phyloP scores from a whole-genome alignment of 2,113 vertebrate species.

The Micromys minutus region DNA sequence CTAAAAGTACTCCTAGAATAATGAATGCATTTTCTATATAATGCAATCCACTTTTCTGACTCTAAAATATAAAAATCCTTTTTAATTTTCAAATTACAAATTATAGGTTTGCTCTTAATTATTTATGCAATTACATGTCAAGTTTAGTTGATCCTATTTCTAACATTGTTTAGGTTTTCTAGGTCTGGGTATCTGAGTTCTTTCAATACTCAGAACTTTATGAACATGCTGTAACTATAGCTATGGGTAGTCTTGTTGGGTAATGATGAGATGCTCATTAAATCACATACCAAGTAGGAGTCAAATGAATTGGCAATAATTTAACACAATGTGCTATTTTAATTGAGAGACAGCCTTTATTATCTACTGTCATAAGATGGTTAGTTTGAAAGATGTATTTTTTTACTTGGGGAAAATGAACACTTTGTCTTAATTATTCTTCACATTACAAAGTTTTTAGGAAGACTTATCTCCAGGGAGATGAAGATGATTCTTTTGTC shows the following conservation, averaged over 20 bases:
- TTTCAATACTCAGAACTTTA: conserved; percentile 63
- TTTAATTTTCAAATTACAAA: conserved; percentile 55
- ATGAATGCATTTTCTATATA: background rate
- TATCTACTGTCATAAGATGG: conserved; percentile 80
- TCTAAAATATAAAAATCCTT: conserved; percentile 38
- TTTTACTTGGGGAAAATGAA: conserved; percentile 80
- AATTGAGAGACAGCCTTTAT: conserved; percentile 73
- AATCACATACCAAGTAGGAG: conserved; percentile 57
- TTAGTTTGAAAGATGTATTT: conserved; percentile 85
- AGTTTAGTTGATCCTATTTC: conserved; percentile 47
- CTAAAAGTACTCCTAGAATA: conserved; percentile 37
- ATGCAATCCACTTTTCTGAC: background rate
- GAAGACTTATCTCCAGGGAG: conserved; percentile 79
- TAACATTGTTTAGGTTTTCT: conserved; percentile 41
- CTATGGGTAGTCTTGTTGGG: background rate
- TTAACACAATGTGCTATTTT: conserved; percentile 74
- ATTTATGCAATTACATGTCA: conserved; percentile 51
- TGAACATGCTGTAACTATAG: background rate
- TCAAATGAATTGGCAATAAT: conserved; percentile 77
- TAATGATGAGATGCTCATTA: background rate
- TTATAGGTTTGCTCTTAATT: conserved; percentile 19
- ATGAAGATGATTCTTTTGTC: conserved; percentile 80
- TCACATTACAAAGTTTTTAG: conserved; percentile 83
- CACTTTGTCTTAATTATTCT: conserved; percentile 87
- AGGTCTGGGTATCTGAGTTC: background rate